A percentile compares a stretch with the other conserved stretches of the same genome.
phyloP scores from a whole-genome alignment of 2,888 invertebrate genomes.

The Ptychoptera contaminata region DNA sequence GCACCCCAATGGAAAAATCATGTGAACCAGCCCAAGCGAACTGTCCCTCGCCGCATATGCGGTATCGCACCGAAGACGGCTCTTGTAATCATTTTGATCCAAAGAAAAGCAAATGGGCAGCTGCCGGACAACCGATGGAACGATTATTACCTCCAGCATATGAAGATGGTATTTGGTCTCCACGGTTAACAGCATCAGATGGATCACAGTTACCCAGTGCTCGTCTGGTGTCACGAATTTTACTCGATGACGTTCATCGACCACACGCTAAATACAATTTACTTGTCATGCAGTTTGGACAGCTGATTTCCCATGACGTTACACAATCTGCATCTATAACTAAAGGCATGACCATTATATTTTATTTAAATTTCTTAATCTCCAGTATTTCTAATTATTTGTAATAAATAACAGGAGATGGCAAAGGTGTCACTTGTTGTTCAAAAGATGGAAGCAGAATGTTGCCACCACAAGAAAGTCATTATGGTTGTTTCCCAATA shows the following conservation, averaged over 20 bases:
- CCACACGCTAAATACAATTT: slow-evolving; percentile 47
- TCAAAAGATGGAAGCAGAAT: slow-evolving; percentile 37
- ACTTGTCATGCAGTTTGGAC: slow-evolving; percentile 64
- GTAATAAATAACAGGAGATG: slow-evolving; percentile 37
- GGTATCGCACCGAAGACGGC: slow-evolving; percentile 60
- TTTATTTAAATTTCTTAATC: too few species aligned
- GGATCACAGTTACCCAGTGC: slow-evolving; percentile 24
- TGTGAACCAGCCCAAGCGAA: slow-evolving; percentile 24
- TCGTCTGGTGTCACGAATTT: slow-evolving; percentile 44
- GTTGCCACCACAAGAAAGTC: slow-evolving; percentile 37
- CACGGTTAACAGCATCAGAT: slow-evolving; percentile 26
- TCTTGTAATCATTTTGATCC: slow-evolving; percentile 60
- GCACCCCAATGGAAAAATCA: slow-evolving; percentile 20
- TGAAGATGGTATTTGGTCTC: slow-evolving; percentile 40
- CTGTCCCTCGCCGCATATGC: slow-evolving; percentile 32
- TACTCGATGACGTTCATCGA: slow-evolving; percentile 42
- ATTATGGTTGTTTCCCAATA: slow-evolving; percentile 55
- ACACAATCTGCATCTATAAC: slow-evolving; percentile 53
- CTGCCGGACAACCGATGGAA: slow-evolving; percentile 44
- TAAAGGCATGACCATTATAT: too few species aligned
- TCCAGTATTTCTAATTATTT: background rate
- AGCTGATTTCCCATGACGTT: slow-evolving; percentile 62
- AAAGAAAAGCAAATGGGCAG: slow-evolving; percentile 43
- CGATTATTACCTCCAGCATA: slow-evolving; percentile 51
- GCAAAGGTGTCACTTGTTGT: slow-evolving; percentile 60